These are phyloP conservation scores for Cyphomyrus plagiostoma DNA, from an alignment of 2,113 vertebrate genomes.

Conservation along the genomic window DNA sequence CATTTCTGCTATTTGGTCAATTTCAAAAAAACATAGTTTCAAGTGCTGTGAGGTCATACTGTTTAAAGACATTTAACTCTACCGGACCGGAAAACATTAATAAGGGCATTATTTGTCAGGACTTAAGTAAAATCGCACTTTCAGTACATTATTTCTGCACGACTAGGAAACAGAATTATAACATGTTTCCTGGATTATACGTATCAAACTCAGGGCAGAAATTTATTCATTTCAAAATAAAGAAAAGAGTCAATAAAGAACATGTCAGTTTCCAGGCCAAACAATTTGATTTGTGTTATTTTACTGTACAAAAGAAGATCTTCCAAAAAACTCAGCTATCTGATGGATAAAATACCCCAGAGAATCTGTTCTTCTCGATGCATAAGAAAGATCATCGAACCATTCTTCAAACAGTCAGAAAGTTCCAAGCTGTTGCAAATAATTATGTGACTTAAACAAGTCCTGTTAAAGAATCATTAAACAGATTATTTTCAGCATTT, in stretches of 20 bases:
- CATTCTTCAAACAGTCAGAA: neutral
- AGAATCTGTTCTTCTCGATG: neutral
- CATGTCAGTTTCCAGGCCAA: neutral
- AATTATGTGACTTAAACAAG: neutral
- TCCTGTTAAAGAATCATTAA: neutral
- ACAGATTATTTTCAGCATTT: neutral
- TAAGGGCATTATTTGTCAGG: neutral
- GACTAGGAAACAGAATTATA: neutral
- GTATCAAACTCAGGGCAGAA: neutral
- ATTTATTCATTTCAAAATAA: neutral
- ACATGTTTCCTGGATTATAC: neutral
- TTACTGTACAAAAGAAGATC: neutral
- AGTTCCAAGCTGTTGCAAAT: neutral
- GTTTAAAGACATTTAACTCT: conserved; percentile 16
- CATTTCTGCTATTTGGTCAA: conserved; percentile 29
- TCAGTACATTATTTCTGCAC: neutral
- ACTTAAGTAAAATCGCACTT: neutral
- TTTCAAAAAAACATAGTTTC: conserved; percentile 15
- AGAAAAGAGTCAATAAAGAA: neutral
- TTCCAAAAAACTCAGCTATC: neutral
- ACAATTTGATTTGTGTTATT: neutral
- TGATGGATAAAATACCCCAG: neutral
- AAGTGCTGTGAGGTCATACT: neutral
- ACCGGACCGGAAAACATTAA: neutral
- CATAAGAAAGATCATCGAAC: neutral